These are phyloP conservation scores for Sula dactylatra DNA, from an alignment of 2,113 vertebrate species.

Conservation along the genomic window DNA sequence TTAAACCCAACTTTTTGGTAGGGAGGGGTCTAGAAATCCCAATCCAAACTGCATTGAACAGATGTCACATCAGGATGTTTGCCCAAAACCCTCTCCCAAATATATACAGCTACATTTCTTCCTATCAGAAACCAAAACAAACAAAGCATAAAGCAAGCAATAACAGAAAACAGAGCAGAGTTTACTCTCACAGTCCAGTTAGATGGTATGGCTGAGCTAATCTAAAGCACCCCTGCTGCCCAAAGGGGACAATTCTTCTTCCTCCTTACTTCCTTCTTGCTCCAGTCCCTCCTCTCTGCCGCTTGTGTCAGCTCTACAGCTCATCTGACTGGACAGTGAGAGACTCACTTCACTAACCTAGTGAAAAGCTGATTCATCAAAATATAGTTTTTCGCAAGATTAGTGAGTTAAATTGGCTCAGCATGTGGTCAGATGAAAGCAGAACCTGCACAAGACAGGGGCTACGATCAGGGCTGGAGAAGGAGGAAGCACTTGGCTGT, in stretches of 20 bases:
- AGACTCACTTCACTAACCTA: neutral
- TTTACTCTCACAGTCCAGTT: slow-evolving; percentile 23
- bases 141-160: slow-evolving; percentile 47
- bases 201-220: slow-evolving; percentile 26
- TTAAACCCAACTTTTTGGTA: neutral
- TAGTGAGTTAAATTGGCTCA: neutral
- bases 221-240: slow-evolving; percentile 21
- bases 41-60: neutral
- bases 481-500: neutral
- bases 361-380: neutral
- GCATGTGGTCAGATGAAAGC: neutral
- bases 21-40: neutral
- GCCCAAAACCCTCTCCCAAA: slow-evolving; percentile 26
- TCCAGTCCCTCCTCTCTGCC: neutral
- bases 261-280: neutral
- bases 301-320: neutral
- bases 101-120: slow-evolving; percentile 59
- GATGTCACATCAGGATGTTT: slow-evolving; percentile 58
- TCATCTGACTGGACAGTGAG: neutral
- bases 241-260: neutral
- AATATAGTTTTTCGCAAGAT: neutral
- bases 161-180: slow-evolving; percentile 60
- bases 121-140: slow-evolving; percentile 51
- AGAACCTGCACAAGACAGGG: neutral
- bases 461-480: neutral